Percentiles rank a stretch among this genome's conserved stretches.
Evolutionary conservation across 2,113 vertebrate species (phyloP).

Genomic region (Nesogale talazaci): DNA sequence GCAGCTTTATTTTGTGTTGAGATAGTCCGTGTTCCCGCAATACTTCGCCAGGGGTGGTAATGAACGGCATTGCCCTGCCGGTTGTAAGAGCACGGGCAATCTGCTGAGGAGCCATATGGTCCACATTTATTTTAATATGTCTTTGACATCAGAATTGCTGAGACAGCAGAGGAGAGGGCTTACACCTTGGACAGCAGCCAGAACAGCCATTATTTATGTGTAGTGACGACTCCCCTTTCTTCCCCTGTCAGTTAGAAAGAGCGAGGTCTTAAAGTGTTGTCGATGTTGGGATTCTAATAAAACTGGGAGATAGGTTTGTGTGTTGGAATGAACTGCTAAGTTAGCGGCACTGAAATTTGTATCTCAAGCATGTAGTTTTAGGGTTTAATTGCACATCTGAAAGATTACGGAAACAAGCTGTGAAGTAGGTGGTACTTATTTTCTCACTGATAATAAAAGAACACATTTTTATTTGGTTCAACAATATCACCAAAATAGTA

Average conservation of each 20-base stretch:
- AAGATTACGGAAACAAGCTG: constrained; percentile 63
- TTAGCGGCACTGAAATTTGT: background rate
- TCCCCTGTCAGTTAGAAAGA: constrained; percentile 67
- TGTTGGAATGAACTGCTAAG: constrained; percentile 61
- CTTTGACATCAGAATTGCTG: constrained; percentile 90
- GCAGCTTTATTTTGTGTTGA: constrained; percentile 72
- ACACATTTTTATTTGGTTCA: constrained; percentile 46
- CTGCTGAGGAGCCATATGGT: constrained; percentile 91
- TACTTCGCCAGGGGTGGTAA: constrained; percentile 84
- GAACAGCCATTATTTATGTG: constrained; percentile 87
- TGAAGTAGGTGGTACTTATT: constrained; percentile 60
- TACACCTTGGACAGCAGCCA: constrained; percentile 88
- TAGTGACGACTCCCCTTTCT: constrained; percentile 72
- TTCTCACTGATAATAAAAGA: constrained; percentile 61
- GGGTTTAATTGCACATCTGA: constrained; percentile 58
- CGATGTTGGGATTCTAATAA: constrained; percentile 69
- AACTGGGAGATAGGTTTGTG: constrained; percentile 61
- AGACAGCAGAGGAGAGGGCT: constrained; percentile 88
- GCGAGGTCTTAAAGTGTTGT: constrained; percentile 66
- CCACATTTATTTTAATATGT: constrained; percentile 92
- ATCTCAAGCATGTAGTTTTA: constrained; percentile 60
- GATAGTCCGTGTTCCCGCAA: constrained; percentile 76
- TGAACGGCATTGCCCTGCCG: constrained; percentile 88
- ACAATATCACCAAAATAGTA: constrained; percentile 31
- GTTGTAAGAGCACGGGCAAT: constrained; percentile 81